Evolutionary conservation across 1,140 invertebrate species (phyloP).

Genomic region (Listronotus oregonensis): DNA sequence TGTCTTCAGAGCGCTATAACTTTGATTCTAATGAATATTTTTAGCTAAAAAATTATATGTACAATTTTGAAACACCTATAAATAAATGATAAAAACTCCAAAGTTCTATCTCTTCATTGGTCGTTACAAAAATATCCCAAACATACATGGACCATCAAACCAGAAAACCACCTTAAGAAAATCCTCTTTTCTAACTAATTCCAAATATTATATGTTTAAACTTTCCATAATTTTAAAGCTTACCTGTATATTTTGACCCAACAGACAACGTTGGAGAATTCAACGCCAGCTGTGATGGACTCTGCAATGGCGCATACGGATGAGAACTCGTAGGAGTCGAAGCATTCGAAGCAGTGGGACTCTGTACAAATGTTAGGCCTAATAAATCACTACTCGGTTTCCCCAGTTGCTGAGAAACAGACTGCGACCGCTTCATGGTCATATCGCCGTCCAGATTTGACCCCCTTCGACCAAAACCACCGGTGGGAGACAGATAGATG

Average conservation of each 20-base stretch:
- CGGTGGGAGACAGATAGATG: constrained; percentile 83
- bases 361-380: constrained; percentile 77
- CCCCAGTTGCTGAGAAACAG: constrained; percentile 77
- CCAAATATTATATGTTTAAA: too few relatives aligned
- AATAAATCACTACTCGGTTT: constrained; percentile 82
- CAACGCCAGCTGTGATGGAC: constrained; percentile 62
- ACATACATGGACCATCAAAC: too few relatives aligned
- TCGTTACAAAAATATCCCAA: too few relatives aligned
- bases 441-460: constrained; percentile 66
- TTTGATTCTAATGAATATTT: too few relatives aligned
- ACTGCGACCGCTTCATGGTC: constrained; percentile 77
- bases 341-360: constrained; percentile 79
- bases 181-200: too few relatives aligned
- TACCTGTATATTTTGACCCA: constrained; percentile 61
- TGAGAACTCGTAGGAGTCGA: constrained; percentile 84
- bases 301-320: constrained; percentile 80
- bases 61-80: too few relatives aligned
- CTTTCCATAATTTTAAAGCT: constrained; percentile 7
- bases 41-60: too few relatives aligned
- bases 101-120: too few relatives aligned
- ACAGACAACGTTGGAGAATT: constrained; percentile 61
- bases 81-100: too few relatives aligned
- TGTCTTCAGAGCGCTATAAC: too few relatives aligned
- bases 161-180: too few relatives aligned
- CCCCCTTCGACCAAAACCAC: constrained; percentile 61